These are phyloP conservation scores for Vollenhovia emeryi DNA, from an alignment of 1,140 invertebrate species.

Conservation along the genomic window DNA sequence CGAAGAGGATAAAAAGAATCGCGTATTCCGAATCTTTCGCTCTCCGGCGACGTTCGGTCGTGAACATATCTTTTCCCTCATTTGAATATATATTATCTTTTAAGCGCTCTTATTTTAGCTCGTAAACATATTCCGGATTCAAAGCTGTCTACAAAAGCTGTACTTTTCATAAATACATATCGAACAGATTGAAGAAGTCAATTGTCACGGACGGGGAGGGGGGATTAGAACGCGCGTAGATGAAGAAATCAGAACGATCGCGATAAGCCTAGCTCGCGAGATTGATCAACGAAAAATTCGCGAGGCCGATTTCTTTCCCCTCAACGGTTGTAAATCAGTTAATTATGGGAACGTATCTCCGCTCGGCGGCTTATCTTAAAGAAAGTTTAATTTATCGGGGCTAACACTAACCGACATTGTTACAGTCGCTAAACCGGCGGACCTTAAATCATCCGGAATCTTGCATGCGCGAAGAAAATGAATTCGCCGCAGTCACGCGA, in stretches of 20 bases:
- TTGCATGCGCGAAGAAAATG: slow-evolving; percentile 54
- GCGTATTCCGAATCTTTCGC: background rate
- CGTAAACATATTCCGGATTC: background rate
- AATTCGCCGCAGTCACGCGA: slow-evolving; percentile 53
- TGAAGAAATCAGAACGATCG: background rate
- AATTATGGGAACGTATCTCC: background rate
- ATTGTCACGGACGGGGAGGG: no score
- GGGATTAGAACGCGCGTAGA: background rate
- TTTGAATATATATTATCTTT: background rate
- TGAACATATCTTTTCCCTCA: background rate
- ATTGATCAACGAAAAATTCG: slow-evolving; percentile 14
- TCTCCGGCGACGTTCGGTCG: background rate
- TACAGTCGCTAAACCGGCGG: slow-evolving; percentile 12
- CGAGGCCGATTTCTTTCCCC: background rate
- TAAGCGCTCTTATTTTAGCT: background rate
- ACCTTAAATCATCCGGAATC: slow-evolving; percentile 44
- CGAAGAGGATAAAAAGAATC: background rate
- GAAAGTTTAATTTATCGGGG: slow-evolving; percentile 38
- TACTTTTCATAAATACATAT: background rate
- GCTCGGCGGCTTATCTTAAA: background rate
- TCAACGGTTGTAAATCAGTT: background rate
- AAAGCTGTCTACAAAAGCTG: background rate
- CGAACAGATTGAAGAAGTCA: background rate
- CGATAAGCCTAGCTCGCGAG: background rate
- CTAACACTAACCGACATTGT: slow-evolving; percentile 25